Conservation (phyloP, 1,140 invertebrate genomes). For the Orius laevigatus region DNA sequence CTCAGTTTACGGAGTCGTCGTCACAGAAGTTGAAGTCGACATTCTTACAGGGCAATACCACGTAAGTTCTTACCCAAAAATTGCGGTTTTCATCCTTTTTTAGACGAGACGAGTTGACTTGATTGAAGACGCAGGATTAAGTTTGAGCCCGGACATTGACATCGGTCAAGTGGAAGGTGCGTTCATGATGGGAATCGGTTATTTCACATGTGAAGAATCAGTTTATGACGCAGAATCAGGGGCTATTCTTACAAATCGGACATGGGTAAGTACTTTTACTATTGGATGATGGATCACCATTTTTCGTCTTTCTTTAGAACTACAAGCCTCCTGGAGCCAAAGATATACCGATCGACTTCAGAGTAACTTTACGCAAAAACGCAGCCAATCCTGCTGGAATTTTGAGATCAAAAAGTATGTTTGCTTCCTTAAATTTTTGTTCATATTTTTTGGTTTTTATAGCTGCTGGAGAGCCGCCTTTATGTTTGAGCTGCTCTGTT, state of each 20-base stretch:
- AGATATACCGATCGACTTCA: conserved; percentile 72
- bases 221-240: conserved; percentile 47
- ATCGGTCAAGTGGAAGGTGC: conserved; percentile 77
- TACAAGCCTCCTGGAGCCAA: conserved; percentile 69
- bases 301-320: conserved; percentile 33
- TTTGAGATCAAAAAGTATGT: conserved; percentile 57
- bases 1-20: conserved; percentile 16
- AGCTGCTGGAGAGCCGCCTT: conserved; percentile 63
- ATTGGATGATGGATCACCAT: no score
- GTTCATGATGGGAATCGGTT: conserved; percentile 74
- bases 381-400: conserved; percentile 49
- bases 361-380: conserved; percentile 55
- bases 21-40: conserved; percentile 52
- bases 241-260: conserved; percentile 50
- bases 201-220: conserved; percentile 59
- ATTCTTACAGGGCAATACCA: conserved; percentile 53
- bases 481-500: conserved; percentile 45
- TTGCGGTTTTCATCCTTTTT: not conserved
- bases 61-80: conserved; percentile 19
- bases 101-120: conserved; percentile 49
- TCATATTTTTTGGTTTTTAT: no score
- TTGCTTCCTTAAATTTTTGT: not conserved
- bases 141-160: conserved; percentile 60
- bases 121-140: conserved; percentile 56
- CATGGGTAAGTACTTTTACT: conserved; percentile 40